phyloP scores from a whole-genome alignment of 92 coral and sea anemone species.

The Pocillopora meandrina region DNA sequence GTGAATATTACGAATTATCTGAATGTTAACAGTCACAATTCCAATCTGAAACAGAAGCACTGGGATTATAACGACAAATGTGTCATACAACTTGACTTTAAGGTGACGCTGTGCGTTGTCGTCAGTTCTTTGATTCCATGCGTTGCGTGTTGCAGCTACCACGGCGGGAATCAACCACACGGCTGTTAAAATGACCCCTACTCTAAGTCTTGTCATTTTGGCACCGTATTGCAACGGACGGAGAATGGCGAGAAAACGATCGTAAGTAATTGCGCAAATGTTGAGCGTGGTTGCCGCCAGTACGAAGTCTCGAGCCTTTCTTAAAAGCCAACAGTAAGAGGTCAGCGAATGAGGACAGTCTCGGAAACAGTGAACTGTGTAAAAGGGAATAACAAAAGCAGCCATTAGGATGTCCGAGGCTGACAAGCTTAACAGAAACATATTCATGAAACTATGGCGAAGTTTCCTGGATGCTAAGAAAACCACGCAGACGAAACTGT shows the following conservation, averaged over 20 bases:
- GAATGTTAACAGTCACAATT: constrained; percentile 54
- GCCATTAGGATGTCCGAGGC: constrained; percentile 55
- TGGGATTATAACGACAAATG: constrained; percentile 49
- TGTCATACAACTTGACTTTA: constrained; percentile 52
- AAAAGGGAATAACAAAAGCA: constrained; percentile 50
- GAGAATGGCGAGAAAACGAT: constrained; percentile 60
- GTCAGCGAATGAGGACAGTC: constrained; percentile 44
- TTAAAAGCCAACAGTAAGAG: constrained; percentile 48
- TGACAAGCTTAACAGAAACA: constrained; percentile 55
- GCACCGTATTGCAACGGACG: constrained; percentile 46
- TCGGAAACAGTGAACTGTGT: constrained; percentile 53
- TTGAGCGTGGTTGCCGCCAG: constrained; percentile 52
- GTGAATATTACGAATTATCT: constrained; percentile 59
- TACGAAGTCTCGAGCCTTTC: constrained; percentile 52
- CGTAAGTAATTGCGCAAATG: constrained; percentile 57
- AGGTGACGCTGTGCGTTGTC: neutral
- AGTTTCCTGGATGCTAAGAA: constrained; percentile 45
- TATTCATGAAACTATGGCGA: constrained; percentile 51
- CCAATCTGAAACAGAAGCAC: constrained; percentile 55
- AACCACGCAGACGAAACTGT: constrained; percentile 48
- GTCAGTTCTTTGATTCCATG: constrained; percentile 44
- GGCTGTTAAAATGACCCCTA: constrained; percentile 18
- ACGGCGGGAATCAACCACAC: constrained; percentile 47
- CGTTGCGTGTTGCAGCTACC: constrained; percentile 50
- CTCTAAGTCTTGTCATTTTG: constrained; percentile 48